phyloP scores from a whole-genome alignment of 1,140 invertebrate species.

The Ladona fulva region DNA sequence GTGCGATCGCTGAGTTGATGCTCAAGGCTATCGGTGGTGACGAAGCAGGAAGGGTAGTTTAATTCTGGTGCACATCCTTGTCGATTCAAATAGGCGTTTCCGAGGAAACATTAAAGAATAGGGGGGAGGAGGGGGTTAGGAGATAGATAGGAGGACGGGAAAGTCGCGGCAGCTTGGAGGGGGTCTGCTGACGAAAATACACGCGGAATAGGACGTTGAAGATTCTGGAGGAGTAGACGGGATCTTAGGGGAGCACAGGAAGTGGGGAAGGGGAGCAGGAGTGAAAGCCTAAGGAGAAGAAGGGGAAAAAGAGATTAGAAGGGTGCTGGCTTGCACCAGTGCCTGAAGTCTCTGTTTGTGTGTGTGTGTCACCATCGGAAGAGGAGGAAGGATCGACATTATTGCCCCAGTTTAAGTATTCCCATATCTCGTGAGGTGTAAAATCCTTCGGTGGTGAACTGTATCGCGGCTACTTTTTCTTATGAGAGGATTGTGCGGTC shows the following conservation, averaged over 20 bases:
- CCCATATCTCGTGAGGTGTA: no score
- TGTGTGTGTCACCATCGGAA: background rate
- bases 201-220: background rate
- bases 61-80: no score
- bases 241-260: background rate
- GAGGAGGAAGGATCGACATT: background rate
- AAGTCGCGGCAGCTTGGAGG: background rate
- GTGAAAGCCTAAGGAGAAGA: background rate
- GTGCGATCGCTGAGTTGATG: no score
- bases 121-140: background rate
- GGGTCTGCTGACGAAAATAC: slow-evolving; percentile 3
- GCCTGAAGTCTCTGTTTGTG: background rate
- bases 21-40: no score
- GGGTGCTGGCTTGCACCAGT: slow-evolving; percentile 20
- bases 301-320: slow-evolving; percentile 9
- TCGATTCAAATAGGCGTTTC: no score
- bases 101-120: background rate
- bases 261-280: background rate
- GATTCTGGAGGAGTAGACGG: background rate
- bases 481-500: slow-evolving; percentile 34
- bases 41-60: no score
- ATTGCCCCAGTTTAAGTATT: no score
- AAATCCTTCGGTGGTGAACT: no score
- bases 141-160: background rate
- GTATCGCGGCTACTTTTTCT: slow-evolving; percentile 26